phyloP scores from a whole-genome alignment of 2,797 vertebrate species.

The Morelia viridis region DNA sequence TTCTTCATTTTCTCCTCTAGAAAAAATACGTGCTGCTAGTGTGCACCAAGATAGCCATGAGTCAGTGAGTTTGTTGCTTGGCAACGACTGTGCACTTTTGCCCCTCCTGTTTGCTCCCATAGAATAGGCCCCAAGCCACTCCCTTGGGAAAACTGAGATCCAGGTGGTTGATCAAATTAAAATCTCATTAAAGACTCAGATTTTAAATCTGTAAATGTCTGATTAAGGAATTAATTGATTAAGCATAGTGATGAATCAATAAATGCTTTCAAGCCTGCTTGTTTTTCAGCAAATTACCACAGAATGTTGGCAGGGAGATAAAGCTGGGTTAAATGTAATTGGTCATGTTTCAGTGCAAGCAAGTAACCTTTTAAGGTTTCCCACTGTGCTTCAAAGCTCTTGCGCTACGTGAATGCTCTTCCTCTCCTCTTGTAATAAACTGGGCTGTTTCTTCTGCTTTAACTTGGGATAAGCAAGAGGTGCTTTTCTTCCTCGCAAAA shows the following conservation, averaged over 20 bases:
- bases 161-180: slow-evolving; percentile 35
- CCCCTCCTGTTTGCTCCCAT: not conserved
- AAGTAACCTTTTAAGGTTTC: slow-evolving; percentile 25
- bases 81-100: not conserved
- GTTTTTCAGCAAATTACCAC: slow-evolving; percentile 14
- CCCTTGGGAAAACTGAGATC: not conserved
- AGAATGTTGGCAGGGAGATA: slow-evolving; percentile 20
- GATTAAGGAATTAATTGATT: slow-evolving; percentile 37
- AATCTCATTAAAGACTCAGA: slow-evolving; percentile 32
- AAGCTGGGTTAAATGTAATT: slow-evolving; percentile 22
- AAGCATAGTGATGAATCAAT: slow-evolving; percentile 32
- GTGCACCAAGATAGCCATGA: not conserved
- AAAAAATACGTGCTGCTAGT: not conserved
- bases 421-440: not conserved
- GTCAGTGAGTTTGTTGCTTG: not conserved
- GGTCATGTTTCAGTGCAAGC: slow-evolving; percentile 1
- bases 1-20: not conserved
- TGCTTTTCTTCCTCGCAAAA: not conserved
- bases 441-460: not conserved
- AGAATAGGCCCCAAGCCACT: not conserved
- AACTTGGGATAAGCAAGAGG: not conserved
- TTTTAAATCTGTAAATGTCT: slow-evolving; percentile 35
- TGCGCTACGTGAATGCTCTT: not conserved
- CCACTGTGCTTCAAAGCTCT: not conserved
- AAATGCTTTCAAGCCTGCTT: slow-evolving; percentile 24